phyloP scores from a whole-genome alignment of 2,888 invertebrate genomes.

The Homarus gammarus region DNA sequence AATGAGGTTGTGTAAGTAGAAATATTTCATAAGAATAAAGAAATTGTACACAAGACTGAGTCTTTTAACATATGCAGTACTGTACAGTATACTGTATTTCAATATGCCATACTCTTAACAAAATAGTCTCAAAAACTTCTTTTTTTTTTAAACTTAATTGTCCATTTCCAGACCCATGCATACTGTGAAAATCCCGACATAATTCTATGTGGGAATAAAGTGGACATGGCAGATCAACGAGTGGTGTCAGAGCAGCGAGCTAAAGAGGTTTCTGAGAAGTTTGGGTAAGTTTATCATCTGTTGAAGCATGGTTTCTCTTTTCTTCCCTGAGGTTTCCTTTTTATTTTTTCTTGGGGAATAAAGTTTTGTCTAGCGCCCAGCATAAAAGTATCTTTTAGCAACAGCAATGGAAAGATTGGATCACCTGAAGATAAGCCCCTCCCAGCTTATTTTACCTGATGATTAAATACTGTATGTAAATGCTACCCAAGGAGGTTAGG shows the following conservation, averaged over 20 bases:
- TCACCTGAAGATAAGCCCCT: too few species aligned
- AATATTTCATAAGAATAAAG: too few species aligned
- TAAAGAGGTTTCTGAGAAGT: constrained; percentile 91
- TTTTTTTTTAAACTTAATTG: background rate
- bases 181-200: constrained; percentile 95
- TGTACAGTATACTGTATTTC: too few species aligned
- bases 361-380: background rate
- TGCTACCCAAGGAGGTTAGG: too few species aligned
- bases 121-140: background rate
- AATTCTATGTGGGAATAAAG: constrained; percentile 96
- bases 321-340: background rate
- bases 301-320: background rate
- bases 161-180: constrained; percentile 86
- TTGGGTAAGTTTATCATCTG: constrained; percentile 82
- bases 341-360: background rate
- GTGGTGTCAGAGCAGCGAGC: constrained; percentile 89
- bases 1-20: too few species aligned
- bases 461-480: too few species aligned
- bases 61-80: too few species aligned
- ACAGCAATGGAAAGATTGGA: too few species aligned
- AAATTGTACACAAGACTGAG: too few species aligned
- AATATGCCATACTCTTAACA: constrained; percentile 40
- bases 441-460: too few species aligned
- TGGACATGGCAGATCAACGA: constrained; percentile 91
- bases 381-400: too few species aligned